Base-by-base conservation (phyloP, 2,888 invertebrate species). In the Nysson spinosus region DNA sequence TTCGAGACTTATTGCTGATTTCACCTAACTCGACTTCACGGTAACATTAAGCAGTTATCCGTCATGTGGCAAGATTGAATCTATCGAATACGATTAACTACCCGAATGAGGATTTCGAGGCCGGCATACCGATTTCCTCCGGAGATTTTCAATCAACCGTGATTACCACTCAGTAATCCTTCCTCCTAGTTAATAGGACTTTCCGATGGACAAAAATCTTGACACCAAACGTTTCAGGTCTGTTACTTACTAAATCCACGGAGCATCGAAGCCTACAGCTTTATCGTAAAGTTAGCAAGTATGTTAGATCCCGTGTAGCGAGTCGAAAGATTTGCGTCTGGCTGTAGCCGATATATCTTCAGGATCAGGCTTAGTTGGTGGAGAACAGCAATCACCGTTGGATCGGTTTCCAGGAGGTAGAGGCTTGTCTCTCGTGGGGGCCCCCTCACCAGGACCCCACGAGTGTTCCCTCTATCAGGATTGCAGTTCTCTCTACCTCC, bases 331-430 rank as follows among this genome's bases (percentile, higher is more conserved):
- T 69, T 72, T 61, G 72, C 60, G 69, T 63, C 52, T 32, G 26
- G 16, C 35, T 12, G 16, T 34, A 35, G 30, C 17, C 58, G 40
- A 73, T 76, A 70, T 61, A 76, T 71, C 71, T 61, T 55, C 39
- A 19, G 40, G 47, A 63, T 62, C 57, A 50, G 56, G 26, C 37
- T 72, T 57, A 51, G 46, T 39, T 37, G 49, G 52, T 39, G 39
- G 58, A 58, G 69, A 75, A 60, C 43, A 56, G 64, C 64, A 63
- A 73, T 75, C 73, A 60, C 63, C 32, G 72, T 57, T 71, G 73
- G 55, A 67, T 76, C 67, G 67, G 58, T 77, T 73, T 73, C 70
- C 73, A 67, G 70, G 72, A 72, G 72, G 60, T 75, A 72, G 40
- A 65, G 37, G 62, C 56, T 58, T 62, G 71, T 71, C 68, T 75